phyloP scores from a whole-genome alignment of 2,113 vertebrate genomes.

The Parotia lawesii region DNA sequence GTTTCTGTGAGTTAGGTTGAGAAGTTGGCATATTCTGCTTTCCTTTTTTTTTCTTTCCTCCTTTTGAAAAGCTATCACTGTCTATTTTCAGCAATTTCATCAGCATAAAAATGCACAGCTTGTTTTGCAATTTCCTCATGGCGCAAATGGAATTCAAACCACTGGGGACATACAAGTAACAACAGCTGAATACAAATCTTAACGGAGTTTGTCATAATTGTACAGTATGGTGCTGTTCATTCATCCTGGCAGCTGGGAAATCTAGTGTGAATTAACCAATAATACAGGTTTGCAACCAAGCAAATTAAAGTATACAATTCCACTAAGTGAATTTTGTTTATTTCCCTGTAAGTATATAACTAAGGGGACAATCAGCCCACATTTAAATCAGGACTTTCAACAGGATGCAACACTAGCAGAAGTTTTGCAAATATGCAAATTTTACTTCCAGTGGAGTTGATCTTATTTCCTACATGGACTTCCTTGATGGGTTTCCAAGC shows the following conservation, averaged over 20 bases:
- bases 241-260: slow-evolving; percentile 12
- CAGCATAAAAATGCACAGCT: slow-evolving; percentile 32
- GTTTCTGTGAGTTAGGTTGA: not conserved
- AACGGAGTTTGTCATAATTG: not conserved
- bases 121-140: not conserved
- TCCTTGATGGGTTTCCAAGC: not conserved
- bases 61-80: not conserved
- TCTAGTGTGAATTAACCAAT: not conserved
- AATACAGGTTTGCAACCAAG: not conserved
- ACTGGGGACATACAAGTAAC: not conserved
- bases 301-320: not conserved
- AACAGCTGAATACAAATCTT: slow-evolving; percentile 25
- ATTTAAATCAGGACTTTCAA: not conserved
- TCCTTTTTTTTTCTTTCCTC: not conserved
- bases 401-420: not conserved
- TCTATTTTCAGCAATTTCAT: slow-evolving; percentile 21
- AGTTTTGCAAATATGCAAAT: not conserved
- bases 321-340: not conserved
- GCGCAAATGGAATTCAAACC: not conserved
- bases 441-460: not conserved
- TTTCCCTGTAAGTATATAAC: not conserved
- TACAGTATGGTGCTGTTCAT: not conserved
- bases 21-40: not conserved
- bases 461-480: not conserved
- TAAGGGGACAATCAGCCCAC: not conserved